Conservation (phyloP, 2,888 invertebrate species). For the Buathra laborator region DNA sequence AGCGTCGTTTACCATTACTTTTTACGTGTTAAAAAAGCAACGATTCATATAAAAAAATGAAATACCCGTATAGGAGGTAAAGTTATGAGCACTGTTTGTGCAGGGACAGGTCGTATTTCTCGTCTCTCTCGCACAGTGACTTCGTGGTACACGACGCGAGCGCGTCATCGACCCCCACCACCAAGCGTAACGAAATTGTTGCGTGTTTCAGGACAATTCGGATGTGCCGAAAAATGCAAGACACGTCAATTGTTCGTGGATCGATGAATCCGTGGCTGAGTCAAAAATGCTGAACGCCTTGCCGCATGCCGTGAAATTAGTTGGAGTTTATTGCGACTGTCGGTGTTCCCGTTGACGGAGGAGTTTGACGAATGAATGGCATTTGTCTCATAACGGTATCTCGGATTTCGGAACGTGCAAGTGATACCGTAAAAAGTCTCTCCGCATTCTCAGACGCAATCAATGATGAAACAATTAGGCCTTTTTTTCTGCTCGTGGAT, state of each 20-base stretch:
- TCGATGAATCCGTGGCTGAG: slow-evolving; percentile 72
- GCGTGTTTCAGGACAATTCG: slow-evolving; percentile 72
- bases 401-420: neutral
- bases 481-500: neutral
- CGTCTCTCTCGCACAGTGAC: no score
- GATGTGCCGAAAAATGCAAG: slow-evolving; percentile 75
- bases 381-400: neutral
- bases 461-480: slow-evolving; percentile 47
- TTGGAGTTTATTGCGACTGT: slow-evolving; percentile 78
- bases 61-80: no score
- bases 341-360: slow-evolving; percentile 72
- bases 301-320: slow-evolving; percentile 76
- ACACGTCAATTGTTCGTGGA: slow-evolving; percentile 81
- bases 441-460: neutral
- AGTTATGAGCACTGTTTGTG: no score
- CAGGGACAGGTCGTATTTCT: no score
- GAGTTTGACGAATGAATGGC: slow-evolving; percentile 29
- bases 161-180: no score
- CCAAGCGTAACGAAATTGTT: no score
- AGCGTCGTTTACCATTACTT: no score
- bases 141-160: no score
- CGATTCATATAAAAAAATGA: no score
- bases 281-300: slow-evolving; percentile 69
- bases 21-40: no score
- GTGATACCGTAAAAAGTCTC: slow-evolving; percentile 56